Base-by-base conservation (phyloP, 2,888 invertebrate genomes). In the Leucania comma region DNA sequence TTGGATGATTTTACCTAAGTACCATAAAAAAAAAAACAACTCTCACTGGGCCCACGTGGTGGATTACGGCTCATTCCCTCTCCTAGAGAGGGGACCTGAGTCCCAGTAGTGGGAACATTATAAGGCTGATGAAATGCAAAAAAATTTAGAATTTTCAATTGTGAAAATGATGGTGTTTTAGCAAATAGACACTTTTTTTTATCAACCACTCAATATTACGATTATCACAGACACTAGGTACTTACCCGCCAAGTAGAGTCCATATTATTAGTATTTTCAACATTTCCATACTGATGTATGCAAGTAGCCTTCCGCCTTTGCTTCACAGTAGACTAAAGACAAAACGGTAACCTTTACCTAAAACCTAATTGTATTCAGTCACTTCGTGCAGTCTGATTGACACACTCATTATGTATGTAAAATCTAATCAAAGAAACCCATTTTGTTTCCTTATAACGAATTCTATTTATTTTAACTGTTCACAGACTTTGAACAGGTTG, bases 371-470 rank as follows among this genome's bases (percentile, higher is more conserved):
- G 10, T n/a, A n/a, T 46, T 72, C 17, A 68, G 32, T 22, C 9
- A 63, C 64, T 63, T 53, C 50, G 62, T 62, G 59, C 83, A 75
- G 42, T 32, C 71, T 81, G 87, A 84, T 65, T 73, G 86, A 86
- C 84, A 69, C 29, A 8, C 64, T 72, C 76, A 85, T 88, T 85
- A 69, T 66, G 67, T 78, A 83, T 82, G 78, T 53, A 83, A 59
- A 81, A 78, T 2, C 69, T 65, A 76, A 81, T 84, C 68, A 75
- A 20, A 17, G 72, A 67, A 74, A 24, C 57, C 64, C 38, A 80
- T 69, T 83, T 81, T 64, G 60, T 68, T 78, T 79, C 53, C 57
- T 10, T 61, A 63, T 73, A 26, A 75, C 72, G 74, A 78, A 85
- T 84, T 71, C 56, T 66, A 76, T 64, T 62, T 63, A 63, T 68